Conservation (phyloP, 2,888 invertebrate species). For the Scaptomyza caliginosa region DNA sequence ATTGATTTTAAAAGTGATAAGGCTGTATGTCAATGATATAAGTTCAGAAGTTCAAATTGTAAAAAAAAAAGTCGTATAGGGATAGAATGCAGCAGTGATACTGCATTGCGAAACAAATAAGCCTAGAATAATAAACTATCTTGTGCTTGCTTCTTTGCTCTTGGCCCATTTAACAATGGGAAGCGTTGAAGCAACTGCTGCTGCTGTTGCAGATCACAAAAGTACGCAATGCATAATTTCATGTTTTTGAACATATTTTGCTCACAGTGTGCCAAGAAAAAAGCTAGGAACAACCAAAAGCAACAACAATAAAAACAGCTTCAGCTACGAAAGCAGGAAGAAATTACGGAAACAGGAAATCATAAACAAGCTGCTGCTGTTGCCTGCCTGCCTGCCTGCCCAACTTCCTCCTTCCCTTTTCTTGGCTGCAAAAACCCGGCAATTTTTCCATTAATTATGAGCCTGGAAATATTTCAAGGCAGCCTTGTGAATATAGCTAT, state of each 20-base stretch:
- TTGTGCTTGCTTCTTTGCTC: neutral
- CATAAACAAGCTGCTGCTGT: slow-evolving; percentile 66
- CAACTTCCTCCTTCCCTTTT: neutral
- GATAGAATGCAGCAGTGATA: slow-evolving; percentile 11
- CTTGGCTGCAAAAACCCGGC: slow-evolving; percentile 21
- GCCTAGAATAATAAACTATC: neutral
- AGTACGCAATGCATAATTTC: slow-evolving; percentile 56
- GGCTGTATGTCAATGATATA: neutral
- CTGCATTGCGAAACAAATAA: slow-evolving; percentile 19
- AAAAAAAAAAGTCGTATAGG: neutral
- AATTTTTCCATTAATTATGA: slow-evolving; percentile 75
- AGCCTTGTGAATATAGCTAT: slow-evolving; percentile 62
- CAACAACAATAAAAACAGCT: slow-evolving; percentile 35
- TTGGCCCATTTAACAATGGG: slow-evolving; percentile 13
- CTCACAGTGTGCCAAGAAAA: slow-evolving; percentile 44
- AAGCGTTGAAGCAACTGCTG: slow-evolving; percentile 21
- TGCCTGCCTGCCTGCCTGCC: slow-evolving; percentile 44
- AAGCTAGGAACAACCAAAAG: slow-evolving; percentile 19
- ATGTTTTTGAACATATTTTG: slow-evolving; percentile 39
- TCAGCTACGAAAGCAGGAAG: slow-evolving; percentile 67
- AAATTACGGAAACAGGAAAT: slow-evolving; percentile 78
- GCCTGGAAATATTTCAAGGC: slow-evolving; percentile 70
- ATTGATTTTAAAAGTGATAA: neutral
- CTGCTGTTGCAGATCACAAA: slow-evolving; percentile 33
- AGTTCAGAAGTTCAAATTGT: neutral